A percentile compares a stretch with the other conserved stretches of the same genome.
Evolutionary conservation across 2,888 invertebrate species (phyloP).

Genomic region (Fragum sueziense): DNA sequence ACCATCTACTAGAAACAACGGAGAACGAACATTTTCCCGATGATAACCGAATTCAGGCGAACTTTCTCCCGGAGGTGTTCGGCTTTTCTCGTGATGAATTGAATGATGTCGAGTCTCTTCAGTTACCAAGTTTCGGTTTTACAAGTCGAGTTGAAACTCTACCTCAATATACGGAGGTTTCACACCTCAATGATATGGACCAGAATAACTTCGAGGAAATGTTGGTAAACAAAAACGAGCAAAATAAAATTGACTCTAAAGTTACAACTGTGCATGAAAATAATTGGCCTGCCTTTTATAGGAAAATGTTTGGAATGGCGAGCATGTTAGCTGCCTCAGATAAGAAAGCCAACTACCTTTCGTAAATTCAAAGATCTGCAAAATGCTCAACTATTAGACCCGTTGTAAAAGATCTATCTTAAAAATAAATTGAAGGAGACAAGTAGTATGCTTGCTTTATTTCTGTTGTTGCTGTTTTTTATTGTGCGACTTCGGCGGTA

Average conservation of each 20-base stretch:
- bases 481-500: too few species aligned
- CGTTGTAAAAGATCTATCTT: too few species aligned
- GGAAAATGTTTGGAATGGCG: background rate
- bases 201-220: background rate
- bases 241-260: too few species aligned
- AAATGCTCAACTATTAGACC: too few species aligned
- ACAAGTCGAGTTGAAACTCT: background rate
- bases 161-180: background rate
- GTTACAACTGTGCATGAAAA: too few species aligned
- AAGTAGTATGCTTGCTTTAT: too few species aligned
- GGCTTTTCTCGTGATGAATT: background rate
- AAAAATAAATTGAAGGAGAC: too few species aligned
- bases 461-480: too few species aligned
- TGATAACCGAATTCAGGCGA: background rate
- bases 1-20: background rate
- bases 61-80: background rate
- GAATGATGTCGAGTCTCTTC: background rate
- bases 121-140: background rate
- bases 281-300: background rate
- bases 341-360: background rate
- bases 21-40: background rate
- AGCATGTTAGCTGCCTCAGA: background rate
- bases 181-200: background rate
- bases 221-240: background rate
- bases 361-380: background rate